Conservation (phyloP, 2,113 vertebrate species). For the Melanocharis versteri region DNA sequence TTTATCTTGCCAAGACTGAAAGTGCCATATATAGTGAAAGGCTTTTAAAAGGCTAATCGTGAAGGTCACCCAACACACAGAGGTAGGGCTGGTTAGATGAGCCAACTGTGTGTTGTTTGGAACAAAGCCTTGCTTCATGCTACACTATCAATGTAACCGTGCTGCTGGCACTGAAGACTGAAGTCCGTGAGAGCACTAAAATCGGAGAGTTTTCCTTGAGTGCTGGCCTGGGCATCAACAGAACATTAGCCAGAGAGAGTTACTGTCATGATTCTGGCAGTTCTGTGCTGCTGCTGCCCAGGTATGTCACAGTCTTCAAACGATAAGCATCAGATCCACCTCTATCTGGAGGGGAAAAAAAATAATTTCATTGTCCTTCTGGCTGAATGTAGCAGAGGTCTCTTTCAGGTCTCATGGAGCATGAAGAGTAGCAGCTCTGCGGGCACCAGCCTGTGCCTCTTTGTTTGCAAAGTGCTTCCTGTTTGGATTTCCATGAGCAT, state of each 20-base stretch:
- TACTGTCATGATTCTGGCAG: not conserved
- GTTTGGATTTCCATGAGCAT: slow-evolving; percentile 54
- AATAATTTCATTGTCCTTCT: not conserved
- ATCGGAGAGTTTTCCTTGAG: not conserved
- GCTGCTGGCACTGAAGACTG: not conserved
- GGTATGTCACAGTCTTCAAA: not conserved
- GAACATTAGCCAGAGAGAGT: not conserved
- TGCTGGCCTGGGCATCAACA: not conserved
- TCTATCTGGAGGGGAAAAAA: not conserved
- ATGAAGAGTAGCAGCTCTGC: slow-evolving; percentile 31
- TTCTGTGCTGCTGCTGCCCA: not conserved
- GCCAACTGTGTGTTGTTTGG: not conserved
- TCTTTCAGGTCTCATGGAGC: slow-evolving; percentile 19
- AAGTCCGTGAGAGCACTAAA: not conserved
- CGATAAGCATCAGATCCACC: not conserved
- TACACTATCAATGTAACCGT: not conserved
- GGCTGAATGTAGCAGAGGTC: not conserved
- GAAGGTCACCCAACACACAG: slow-evolving; percentile 37
- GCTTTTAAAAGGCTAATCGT: slow-evolving; percentile 27
- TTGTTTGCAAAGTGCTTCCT: slow-evolving; percentile 44
- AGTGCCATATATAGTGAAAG: slow-evolving; percentile 63
- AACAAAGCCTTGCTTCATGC: not conserved
- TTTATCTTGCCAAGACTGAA: slow-evolving; percentile 48
- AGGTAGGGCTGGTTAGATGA: slow-evolving; percentile 37
- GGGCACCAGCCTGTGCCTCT: slow-evolving; percentile 23